A percentile compares a stretch with the other conserved stretches of the same genome.
Evolutionary conservation across 1,140 invertebrate species (phyloP).

Genomic region (Apis laboriosa): DNA sequence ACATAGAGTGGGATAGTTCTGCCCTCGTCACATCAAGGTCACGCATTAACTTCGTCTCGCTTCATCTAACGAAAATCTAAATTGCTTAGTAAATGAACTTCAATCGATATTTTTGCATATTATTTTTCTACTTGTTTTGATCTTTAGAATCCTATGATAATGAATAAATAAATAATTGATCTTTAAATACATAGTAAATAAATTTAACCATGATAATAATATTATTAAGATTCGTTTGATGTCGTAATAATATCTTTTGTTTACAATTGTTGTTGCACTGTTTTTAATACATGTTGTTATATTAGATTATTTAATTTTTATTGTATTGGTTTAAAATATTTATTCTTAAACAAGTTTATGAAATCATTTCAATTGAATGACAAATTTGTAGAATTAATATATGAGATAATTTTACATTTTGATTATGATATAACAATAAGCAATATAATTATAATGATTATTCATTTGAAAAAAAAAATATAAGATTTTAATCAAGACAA

Average conservation of each 20-base stretch:
- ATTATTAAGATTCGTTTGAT: background rate
- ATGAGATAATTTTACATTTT: background rate
- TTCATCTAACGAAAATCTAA: too few relatives aligned
- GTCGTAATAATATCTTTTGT: conserved; percentile 7
- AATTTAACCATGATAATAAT: background rate
- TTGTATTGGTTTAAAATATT: background rate
- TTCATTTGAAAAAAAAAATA: too few relatives aligned
- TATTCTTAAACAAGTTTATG: background rate
- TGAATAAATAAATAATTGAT: background rate
- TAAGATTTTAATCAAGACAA: too few relatives aligned
- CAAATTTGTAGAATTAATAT: background rate
- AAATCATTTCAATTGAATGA: background rate
- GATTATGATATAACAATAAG: background rate
- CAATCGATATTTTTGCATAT: too few relatives aligned
- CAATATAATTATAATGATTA: background rate
- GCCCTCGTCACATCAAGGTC: too few relatives aligned
- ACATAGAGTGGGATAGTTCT: too few relatives aligned
- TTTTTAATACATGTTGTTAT: background rate
- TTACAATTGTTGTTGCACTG: conserved; percentile 16
- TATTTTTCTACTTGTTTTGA: too few relatives aligned
- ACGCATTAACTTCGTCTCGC: too few relatives aligned
- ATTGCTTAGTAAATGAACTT: too few relatives aligned
- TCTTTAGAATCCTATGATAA: too few relatives aligned
- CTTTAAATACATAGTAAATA: too few relatives aligned
- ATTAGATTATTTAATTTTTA: conserved; percentile 1